Base-by-base conservation (phyloP, 2,113 vertebrate genomes). In the Myxocyprinus asiaticus region DNA sequence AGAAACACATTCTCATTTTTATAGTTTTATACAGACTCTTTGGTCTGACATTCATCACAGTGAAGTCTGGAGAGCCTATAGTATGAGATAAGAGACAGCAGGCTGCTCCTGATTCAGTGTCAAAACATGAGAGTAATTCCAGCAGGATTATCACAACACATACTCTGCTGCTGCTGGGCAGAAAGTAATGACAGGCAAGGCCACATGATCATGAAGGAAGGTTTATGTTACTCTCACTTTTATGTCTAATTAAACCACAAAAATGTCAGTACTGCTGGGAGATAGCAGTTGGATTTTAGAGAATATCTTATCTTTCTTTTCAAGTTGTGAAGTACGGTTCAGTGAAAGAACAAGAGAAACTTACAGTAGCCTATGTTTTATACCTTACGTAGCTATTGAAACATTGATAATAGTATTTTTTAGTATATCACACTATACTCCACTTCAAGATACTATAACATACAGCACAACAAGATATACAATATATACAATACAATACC, bases 61-160 rank as follows among this genome's bases (percentile, higher is more conserved):
- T 33, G 22, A 33, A 33, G 1, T 33, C 22, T 33, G 3, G 22
- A 33, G 1, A 33, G 22, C 22, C 22, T 33, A 7, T 74, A 56
- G 58, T 64, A 12, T 12, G 63, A 79, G 71, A 63, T 63, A 69
- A 69, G 45, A 70, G 14, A 62, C 17, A 50, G 17, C 67, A 48
- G 44, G 11, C 65, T 12, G 11, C 44, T 74, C 44, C 71, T 62
- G 58, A 33, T 62, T 61, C 58, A 47, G 7, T 87, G 79, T 86
- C 80, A 82, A 69, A 86, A 77, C 81, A 73, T n/a, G 43, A 80
- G 70, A 76, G 76, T 83, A 64, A 82, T 80, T 67, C 65, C 4
- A 78, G 71, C 50, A 69, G 14, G 81, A 83, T 87, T 85, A 83
- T 85, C 56, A 42, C 48, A 66, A 64, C 3, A 6, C 67, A 80